Evolutionary conservation across 92 coral and sea anemone species (phyloP), one percentile per base, ranked within the genome.

Genomic region (Umimayanthus chanpuru): DNA sequence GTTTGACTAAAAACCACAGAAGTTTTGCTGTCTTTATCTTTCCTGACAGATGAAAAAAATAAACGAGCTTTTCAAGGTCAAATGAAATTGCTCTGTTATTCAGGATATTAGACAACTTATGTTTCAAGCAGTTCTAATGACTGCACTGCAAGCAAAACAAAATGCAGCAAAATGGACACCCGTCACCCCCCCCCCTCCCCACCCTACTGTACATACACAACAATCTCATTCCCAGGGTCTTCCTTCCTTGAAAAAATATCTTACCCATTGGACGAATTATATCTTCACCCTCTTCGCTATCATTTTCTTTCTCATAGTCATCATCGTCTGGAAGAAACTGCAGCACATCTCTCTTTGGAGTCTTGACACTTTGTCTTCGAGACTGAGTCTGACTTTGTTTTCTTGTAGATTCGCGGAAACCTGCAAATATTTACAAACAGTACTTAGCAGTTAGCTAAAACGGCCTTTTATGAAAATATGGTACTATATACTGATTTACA

Each of bases 261-360:
- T 75, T 44, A 83, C 87, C 87, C 41, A 70, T 14, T 44, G 87
- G 87, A 5, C 87, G 87, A 68, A 83, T 68, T 70, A 83, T n/a
- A 32, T 49, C 77, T 83, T 83, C 87, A 70, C 28, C 77, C 64
- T 83, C 39, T 36, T 81, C 86, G 1, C 75, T 70, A 21, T 70
- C 77, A 68, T 83, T 70, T 83, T 70, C 87, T 29, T 83, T 83
- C 53, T 83, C 87, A 7, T 83, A 78, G 66, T 83, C 87, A 28
- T 83, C 77, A 44, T 67, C 40, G 32, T 83, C 77, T 43, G 77
- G 65, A 5, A 25, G 15, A 41, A 68, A 83, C 36, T 32, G 36
- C 64, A 43, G 26, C 25, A 83, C 65, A 30, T 70, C 61, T 29
- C 36, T 68, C 41, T 70, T 83, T 49, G 87, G 65, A 70, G 87